Percentiles rank a stretch among this genome's conserved stretches.
phyloP scores from a whole-genome alignment of 2,113 vertebrate genomes.

The Phrynocephalus versicolor region DNA sequence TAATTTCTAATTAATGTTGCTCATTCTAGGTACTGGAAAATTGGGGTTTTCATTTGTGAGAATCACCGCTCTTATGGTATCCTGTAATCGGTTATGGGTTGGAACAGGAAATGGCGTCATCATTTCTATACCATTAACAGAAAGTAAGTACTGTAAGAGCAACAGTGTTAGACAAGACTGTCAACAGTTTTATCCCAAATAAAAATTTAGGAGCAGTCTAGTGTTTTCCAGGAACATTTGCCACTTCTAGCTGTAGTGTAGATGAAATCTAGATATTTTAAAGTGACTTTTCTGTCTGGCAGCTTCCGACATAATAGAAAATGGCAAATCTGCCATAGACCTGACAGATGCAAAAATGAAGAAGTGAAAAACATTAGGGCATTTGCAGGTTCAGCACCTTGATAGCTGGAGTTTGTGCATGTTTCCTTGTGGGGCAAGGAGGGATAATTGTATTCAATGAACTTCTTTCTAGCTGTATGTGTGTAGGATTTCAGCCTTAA shows the following conservation, averaged over 20 bases:
- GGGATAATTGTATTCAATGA: not conserved
- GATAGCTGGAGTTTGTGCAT: not conserved
- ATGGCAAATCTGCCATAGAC: not conserved
- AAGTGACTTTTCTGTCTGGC: not conserved
- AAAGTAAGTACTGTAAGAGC: slow-evolving; percentile 80
- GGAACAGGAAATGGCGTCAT: slow-evolving; percentile 93
- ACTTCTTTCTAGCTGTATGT: not conserved
- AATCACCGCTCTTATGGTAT: slow-evolving; percentile 92
- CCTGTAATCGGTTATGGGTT: slow-evolving; percentile 90
- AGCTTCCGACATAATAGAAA: not conserved
- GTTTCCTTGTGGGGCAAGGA: not conserved
- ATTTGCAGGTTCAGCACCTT: not conserved
- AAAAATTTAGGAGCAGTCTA: not conserved
- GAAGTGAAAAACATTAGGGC: not conserved
- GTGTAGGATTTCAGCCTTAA: not conserved
- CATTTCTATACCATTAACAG: slow-evolving; percentile 91
- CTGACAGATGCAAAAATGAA: not conserved
- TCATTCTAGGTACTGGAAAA: slow-evolving; percentile 86
- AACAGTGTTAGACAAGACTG: not conserved
- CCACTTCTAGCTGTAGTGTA: slow-evolving; percentile 1
- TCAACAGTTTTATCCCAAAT: not conserved
- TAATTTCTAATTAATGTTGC: slow-evolving; percentile 65
- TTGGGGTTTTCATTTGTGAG: slow-evolving; percentile 92
- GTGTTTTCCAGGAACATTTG: slow-evolving; percentile 8
- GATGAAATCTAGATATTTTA: slow-evolving; percentile 1